Evolutionary conservation across 2,113 vertebrate genomes (phyloP), one percentile per base, ranked within the genome.

Genomic region (Jaculus jaculus): DNA sequence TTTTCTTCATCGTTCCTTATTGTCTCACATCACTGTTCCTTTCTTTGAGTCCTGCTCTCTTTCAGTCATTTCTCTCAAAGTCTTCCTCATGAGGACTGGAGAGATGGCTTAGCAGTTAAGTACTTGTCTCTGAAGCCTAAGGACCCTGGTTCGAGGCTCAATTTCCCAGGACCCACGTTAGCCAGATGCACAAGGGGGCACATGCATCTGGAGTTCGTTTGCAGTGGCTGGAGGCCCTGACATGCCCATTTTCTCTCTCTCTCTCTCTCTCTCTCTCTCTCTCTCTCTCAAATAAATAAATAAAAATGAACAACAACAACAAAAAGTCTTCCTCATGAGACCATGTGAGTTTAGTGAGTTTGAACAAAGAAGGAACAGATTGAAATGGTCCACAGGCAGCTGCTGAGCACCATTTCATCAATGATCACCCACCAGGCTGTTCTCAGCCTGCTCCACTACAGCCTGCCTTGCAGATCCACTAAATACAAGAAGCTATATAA

Each of bases 241-340:
- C n/a, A n/a, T n/a, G n/a, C n/a, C n/a, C n/a, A n/a, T n/a, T n/a
- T n/a, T n/a, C n/a, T n/a, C n/a, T n/a, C n/a, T n/a, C n/a, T n/a
- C n/a, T n/a, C n/a, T n/a, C n/a, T n/a, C n/a, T n/a, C n/a, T n/a
- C n/a, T n/a, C n/a, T n/a, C n/a, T n/a, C n/a, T n/a, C n/a, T n/a
- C n/a, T n/a, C n/a, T n/a, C n/a, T n/a, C n/a, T n/a, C n/a, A n/a
- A n/a, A n/a, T n/a, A n/a, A n/a, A n/a, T n/a, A n/a, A n/a, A n/a
- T n/a, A n/a, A n/a, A n/a, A n/a, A n/a, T n/a, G n/a, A n/a, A n/a
- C n/a, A n/a, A n/a, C n/a, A n/a, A n/a, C n/a, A n/a, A n/a, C n/a
- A n/a, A n/a, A n/a, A n/a, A n/a, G n/a, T n/a, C 30, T 42, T 89
- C 60, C 58, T 47, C 63, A n/a, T 42, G 96, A 72, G 60, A 75